Base-by-base conservation (phyloP, 2,888 invertebrate species). In the Caenorhabditis virilis region DNA sequence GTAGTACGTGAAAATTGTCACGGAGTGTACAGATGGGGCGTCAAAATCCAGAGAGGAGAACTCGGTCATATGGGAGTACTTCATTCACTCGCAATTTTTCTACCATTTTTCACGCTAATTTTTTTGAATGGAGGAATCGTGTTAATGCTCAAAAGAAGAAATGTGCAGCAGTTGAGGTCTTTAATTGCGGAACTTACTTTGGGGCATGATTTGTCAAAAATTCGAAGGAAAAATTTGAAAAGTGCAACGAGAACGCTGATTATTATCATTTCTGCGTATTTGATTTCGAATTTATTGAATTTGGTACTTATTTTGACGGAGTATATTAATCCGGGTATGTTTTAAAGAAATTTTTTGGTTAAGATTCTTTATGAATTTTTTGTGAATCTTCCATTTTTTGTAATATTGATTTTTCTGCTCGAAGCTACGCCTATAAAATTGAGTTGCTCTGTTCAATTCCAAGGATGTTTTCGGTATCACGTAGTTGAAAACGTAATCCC, bases 61-160 rank as follows among this genome's bases (percentile, higher is more conserved):
- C 35, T 54, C 0, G 59, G 64, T 16, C 54, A 66, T 23, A 58
- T 70, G 46, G 70, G 70, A 30, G 43, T 69, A 42, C 30, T 73
- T 1, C 65, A 73, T 38, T 67, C 69, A 5, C 22, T 73, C 1
- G 62, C 69, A 16, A 78, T 82, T n/a, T 69, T 69, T 11, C 52
- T 78, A 4, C 80, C 82, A 4, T 82, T 82, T 42, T 67, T 76
- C 51, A 79, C 80, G 1, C 59, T 82, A 15, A 72, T 82, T n/a
- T 80, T 79, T 46, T 59, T 82, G 7, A 82, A 82, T 56, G 82
- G 80, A 6, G 80, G 80, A 16, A 82, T 82, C 43, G 82, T 82
- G 4, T 59, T 74, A 26, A 82, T 79, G 80, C 59, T 81, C 15
- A 38, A 77, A 36, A 68, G 75, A 52, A 79, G 82, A 57, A 78